A percentile compares a stretch with the other conserved stretches of the same genome.
phyloP scores from a whole-genome alignment of 2,888 invertebrate genomes.

The Stegana nigrithorax region DNA sequence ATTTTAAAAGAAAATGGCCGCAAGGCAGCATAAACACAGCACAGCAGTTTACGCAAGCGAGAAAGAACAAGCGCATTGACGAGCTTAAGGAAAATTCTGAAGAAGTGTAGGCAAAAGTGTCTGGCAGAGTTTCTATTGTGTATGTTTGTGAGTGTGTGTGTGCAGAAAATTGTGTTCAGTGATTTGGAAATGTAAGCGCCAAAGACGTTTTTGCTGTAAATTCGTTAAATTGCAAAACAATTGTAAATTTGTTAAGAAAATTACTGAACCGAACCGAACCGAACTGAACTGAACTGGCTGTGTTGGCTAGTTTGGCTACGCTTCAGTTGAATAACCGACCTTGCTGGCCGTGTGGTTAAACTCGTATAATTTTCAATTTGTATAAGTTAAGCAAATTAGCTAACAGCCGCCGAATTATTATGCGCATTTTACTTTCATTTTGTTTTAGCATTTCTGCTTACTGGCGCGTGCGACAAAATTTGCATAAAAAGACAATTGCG shows the following conservation, averaged over 20 bases:
- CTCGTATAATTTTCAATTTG: conserved; percentile 62
- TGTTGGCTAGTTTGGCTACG: not conserved
- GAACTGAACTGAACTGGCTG: no score
- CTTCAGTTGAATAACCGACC: not conserved
- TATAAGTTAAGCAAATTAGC: conserved; percentile 51
- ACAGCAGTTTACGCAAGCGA: no score
- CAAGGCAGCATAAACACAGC: no score
- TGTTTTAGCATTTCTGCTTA: conserved; percentile 9
- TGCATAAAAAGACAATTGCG: conserved; percentile 46
- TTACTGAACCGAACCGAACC: not conserved
- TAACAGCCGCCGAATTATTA: conserved; percentile 47
- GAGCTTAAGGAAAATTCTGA: no score
- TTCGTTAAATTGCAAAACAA: conserved; percentile 46
- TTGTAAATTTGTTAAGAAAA: conserved; percentile 23
- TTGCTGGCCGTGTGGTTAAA: conserved; percentile 24
- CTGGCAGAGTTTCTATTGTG: no score
- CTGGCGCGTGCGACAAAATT: conserved; percentile 54
- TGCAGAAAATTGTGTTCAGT: conserved; percentile 60
- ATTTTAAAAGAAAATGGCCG: no score
- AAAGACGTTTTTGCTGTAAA: conserved; percentile 43
- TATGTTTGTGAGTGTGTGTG: no score
- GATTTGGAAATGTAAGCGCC: conserved; percentile 52
- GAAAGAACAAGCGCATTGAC: no score
- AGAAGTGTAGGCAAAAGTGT: no score
- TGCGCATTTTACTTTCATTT: conserved; percentile 17